Evolutionary conservation across 2,888 invertebrate species (phyloP), one percentile per base, ranked within the genome.

Genomic region (Dryocosmus kuriphilus): DNA sequence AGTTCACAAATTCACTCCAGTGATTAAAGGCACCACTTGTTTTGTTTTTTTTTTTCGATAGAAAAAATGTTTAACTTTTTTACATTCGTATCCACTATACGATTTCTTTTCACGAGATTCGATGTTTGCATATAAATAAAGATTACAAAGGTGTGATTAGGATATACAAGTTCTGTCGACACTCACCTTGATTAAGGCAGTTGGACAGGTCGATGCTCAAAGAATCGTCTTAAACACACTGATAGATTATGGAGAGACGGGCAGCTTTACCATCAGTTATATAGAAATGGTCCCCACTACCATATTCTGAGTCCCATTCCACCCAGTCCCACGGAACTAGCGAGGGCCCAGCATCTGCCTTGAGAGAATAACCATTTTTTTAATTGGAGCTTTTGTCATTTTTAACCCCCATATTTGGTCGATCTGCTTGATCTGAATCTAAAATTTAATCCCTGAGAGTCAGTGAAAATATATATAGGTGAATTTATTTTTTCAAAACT

Each of bases 191-290:
- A 80, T 79, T 77, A 80, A 81, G 78, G 76, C 61, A 63, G 71
- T 51, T 55, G 77, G 60, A 77, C 46, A 81, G 79, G 76, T 76
- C 80, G 81, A 81, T 82, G 79, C 75, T 79, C 80, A 81, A 77
- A 81, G 61, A 75, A 79, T 76, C 79, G 80, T 76, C 75, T 83
- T 82, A 63, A 78, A 82, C 86, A 86, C 81, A 89, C 89, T 86
- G 87, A 87, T 88, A 88, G 90, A 86, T 88, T 90, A 89, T 90
- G 90, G 84, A 89, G 88, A 89, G 90, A 89, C 89, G 83, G 86
- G 86, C 86, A 81, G 84, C 86, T 84, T 86, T 86, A 82, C 86
- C 85, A 87, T 83, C 86, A 86, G 88, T 91, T 91, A 90, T 91
- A 91, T 91, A 91, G 90, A 91, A 89, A 88, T 86, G 85, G 80